These are phyloP conservation scores for Dermochelys coriacea DNA, from an alignment of 2,797 vertebrate genomes.

Conservation along the genomic window DNA sequence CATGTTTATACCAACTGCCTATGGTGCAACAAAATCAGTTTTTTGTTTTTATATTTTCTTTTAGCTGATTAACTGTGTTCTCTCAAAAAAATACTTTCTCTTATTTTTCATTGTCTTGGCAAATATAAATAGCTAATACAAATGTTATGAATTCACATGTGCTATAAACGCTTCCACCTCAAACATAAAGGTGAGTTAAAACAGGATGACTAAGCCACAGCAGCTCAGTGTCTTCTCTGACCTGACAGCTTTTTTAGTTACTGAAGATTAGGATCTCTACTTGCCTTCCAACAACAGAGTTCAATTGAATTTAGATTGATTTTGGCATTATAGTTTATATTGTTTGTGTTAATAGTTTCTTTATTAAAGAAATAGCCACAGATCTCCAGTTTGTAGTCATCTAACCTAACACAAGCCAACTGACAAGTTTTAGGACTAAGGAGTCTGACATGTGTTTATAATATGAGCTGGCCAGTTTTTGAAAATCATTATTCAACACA, in stretches of 20 bases:
- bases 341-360: not conserved
- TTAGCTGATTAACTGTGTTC: not conserved
- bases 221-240: not conserved
- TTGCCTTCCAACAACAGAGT: no score
- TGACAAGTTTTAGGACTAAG: not conserved
- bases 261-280: not conserved
- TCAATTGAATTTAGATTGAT: not conserved
- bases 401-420: not conserved
- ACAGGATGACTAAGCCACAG: not conserved
- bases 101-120: not conserved
- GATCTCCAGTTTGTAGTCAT: not conserved
- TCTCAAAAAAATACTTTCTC: not conserved
- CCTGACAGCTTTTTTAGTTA: not conserved
- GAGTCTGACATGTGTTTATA: not conserved
- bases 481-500: not conserved
- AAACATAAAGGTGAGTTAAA: not conserved
- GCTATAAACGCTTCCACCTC: not conserved
- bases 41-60: not conserved
- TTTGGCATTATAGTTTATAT: not conserved
- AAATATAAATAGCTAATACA: slow-evolving; percentile 17
- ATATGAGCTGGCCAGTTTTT: not conserved
- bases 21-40: not conserved
- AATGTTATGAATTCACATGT: not conserved
- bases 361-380: not conserved
- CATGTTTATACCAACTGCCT: not conserved